Evolutionary conservation across 2,113 vertebrate species (phyloP), one percentile per base, ranked within the genome.

Genomic region (Poecilia latipinna): DNA sequence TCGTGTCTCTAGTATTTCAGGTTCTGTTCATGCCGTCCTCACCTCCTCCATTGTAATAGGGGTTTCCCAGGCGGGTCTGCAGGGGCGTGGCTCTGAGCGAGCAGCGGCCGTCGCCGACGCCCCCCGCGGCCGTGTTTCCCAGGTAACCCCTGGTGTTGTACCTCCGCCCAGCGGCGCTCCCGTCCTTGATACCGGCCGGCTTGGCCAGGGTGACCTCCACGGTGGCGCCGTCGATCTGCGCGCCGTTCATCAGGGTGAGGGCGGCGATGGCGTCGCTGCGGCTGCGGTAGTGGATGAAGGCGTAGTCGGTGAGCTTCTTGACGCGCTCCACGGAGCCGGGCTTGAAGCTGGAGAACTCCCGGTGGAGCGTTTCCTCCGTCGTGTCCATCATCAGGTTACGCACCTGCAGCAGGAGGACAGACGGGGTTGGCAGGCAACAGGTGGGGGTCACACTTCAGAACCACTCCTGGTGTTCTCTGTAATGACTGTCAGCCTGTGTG

Each of bases 291-390:
- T 99, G 98, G 84, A 99, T 89, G 91, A 99, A 99, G 77, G 97
- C 98, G 83, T 98, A 98, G 89, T 98, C 96, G 12, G 94, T 93
- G 75, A 98, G 91, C 90, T 99, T 99, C 91, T 98, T 99, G 0
- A 98, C 96, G 19, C 97, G 95, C 82, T 98, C 97, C 85, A 99
- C 96, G 2, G 92, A 88, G 78, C 97, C 97, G 6, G 96, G 96
- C 70, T 96, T 97, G 85, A 96, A 95, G 69, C 91, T 91, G 62
- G 95, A 97, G 90, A 99, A 99, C 90, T 97, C 96, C 62, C 92
- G 91, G 69, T 92, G 93, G 60, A 99, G 96, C 1, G 94, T 96
- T 70, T 99, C 96, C 73, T 99, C 97, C 0, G 94, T 94, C 37
- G 97, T 99, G 78, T 93, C 94, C 24, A 96, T 91, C 97, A 97